phyloP scores from a whole-genome alignment of 1,140 invertebrate genomes.

The Pteromalus puparum region DNA sequence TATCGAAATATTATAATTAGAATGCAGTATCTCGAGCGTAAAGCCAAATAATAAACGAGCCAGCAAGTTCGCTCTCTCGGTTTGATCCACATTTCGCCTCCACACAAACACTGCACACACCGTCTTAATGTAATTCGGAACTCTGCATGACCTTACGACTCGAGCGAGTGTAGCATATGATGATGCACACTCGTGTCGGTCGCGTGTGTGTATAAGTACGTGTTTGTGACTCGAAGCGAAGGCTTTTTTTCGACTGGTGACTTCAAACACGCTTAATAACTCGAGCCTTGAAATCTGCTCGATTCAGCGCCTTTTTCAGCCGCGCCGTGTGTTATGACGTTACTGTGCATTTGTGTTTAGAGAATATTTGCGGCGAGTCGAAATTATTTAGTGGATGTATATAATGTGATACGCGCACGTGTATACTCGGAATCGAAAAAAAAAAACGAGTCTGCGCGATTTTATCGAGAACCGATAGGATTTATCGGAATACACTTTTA shows the following conservation, averaged over 20 bases:
- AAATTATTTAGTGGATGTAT: no score
- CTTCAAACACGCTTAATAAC: background rate
- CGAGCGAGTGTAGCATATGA: no score
- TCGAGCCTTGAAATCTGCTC: background rate
- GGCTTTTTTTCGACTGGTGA: background rate
- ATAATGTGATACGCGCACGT: no score
- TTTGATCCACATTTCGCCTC: background rate
- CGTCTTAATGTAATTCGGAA: background rate
- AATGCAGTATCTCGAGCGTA: background rate
- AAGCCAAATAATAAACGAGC: background rate
- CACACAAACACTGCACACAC: no score
- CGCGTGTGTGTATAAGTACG: no score
- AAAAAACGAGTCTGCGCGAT: no score
- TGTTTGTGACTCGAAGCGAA: no score
- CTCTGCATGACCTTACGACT: background rate
- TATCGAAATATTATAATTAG: conserved; percentile 27
- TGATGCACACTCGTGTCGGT: no score
- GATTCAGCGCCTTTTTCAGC: background rate
- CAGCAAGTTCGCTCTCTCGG: background rate
- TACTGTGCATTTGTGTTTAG: background rate
- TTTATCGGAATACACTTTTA: no score
- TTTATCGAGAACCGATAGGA: no score
- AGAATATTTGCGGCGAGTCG: no score
- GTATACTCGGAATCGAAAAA: no score
- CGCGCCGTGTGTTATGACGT: background rate